Evolutionary conservation across 2,888 invertebrate species (phyloP), one percentile per base, ranked within the genome.

Genomic region (Orthosia incerta): DNA sequence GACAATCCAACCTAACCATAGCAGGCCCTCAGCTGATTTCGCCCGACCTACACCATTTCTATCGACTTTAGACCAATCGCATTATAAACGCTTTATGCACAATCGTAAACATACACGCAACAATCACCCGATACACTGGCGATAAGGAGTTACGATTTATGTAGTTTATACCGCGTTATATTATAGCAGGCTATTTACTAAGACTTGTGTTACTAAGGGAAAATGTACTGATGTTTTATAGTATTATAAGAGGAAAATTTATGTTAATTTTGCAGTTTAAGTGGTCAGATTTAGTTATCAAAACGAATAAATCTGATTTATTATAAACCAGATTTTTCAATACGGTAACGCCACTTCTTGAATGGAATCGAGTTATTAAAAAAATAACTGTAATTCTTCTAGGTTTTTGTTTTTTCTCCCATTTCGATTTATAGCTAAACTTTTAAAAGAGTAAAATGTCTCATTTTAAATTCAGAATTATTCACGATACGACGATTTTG

Each of bases 21-120:
- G n/a, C 4, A 13, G 15, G n/a, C n/a, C 15, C 16, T 26, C 73
- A 50, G 50, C 57, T 76, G 57, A 0, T 23, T 57, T 76, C 46
- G 76, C 76, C 76, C 67, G 67, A 67, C 76, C 76, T 66, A 59
- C 15, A n/a, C 51, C 31, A 76, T 59, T 23, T 46, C 20, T 75
- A 20, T 26, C 15, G 18, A 50, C 18, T 18, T 64, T 75, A 74
- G 15, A 39, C 13, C 64, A 18, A 7, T n/a, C 48, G 20, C 12
- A 50, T 64, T 65, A 50, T 50, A 56, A 55, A 48, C n/a, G 39
- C 13, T 26, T 12, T 1, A 18, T 55, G 48, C 5, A 50, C 55
- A 23, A 18, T 56, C 31, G 26, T 59, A 55, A 46, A 63, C 18
- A 39, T 16, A 57, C 46, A 57, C 46, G 23, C 61, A 26, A 46